These are phyloP conservation scores for Apostichopus japonicus DNA, from an alignment of 35 echinoderm and acorn worm genomes.

Conservation along the genomic window DNA sequence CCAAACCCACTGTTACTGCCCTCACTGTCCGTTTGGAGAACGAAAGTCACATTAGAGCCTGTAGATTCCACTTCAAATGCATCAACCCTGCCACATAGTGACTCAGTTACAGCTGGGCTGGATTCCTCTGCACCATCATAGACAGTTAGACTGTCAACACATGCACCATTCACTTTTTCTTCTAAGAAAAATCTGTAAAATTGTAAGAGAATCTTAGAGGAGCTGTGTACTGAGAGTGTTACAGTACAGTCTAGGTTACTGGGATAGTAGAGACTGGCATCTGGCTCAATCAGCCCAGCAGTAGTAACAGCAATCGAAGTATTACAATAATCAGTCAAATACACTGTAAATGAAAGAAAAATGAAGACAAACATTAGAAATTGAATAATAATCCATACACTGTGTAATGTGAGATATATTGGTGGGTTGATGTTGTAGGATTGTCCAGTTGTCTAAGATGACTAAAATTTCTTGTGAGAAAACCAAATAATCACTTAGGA, in stretches of 20 bases:
- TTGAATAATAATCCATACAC: too few relatives aligned
- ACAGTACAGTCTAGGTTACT: constrained; percentile 73
- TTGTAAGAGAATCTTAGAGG: constrained; percentile 62
- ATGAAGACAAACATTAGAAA: not conserved
- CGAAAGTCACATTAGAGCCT: constrained; percentile 55
- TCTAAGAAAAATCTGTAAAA: constrained; percentile 75
- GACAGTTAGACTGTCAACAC: constrained; percentile 71
- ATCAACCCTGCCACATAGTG: constrained; percentile 59
- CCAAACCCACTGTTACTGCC: constrained; percentile 71
- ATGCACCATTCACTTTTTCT: constrained; percentile 58
- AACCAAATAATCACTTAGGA: too few relatives aligned
- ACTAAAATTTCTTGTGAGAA: too few relatives aligned
- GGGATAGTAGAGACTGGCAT: constrained; percentile 64
- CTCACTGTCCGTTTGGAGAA: constrained; percentile 63
- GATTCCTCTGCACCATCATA: constrained; percentile 57
- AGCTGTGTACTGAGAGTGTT: constrained; percentile 8
- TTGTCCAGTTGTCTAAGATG: too few relatives aligned
- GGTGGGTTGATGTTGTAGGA: too few relatives aligned
- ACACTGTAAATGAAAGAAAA: constrained; percentile 57
- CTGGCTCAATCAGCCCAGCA: constrained; percentile 77
- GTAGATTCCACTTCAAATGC: constrained; percentile 65
- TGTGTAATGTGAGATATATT: too few relatives aligned
- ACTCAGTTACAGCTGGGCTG: constrained; percentile 48
- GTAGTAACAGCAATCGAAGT: constrained; percentile 47
- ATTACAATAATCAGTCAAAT: constrained; percentile 67